Evolutionary conservation across 2,797 vertebrate species (phyloP).

Genomic region (Taenioides sp.): DNA sequence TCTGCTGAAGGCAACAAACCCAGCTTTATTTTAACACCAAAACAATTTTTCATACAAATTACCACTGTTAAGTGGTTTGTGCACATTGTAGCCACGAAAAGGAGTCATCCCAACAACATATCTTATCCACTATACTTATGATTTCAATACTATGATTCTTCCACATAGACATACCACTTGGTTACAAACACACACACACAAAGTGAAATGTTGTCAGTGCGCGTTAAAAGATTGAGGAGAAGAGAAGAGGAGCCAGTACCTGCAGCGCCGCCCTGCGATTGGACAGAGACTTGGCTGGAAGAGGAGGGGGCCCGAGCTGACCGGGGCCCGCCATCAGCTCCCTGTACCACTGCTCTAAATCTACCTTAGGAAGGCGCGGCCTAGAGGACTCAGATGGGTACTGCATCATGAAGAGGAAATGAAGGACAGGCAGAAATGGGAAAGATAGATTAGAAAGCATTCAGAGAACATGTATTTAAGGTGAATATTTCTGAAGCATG

Average conservation of each 20-base stretch:
- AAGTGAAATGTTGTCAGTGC: background rate
- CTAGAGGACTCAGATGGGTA: constrained; percentile 62
- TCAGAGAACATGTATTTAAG: constrained; percentile 24
- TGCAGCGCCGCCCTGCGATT: constrained; percentile 82
- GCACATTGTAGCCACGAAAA: background rate
- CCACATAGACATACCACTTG: background rate
- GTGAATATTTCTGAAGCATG: constrained; percentile 35
- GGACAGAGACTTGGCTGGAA: constrained; percentile 83
- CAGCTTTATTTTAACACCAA: constrained; percentile 13
- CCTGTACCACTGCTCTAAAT: constrained; percentile 93
- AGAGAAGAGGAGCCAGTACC: constrained; percentile 75
- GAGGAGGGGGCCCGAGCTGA: constrained; percentile 80
- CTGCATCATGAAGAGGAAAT: constrained; percentile 35
- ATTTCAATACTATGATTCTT: too few relatives aligned
- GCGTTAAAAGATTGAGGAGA: background rate
- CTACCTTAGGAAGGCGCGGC: constrained; percentile 75
- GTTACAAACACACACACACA: background rate
- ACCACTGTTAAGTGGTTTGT: background rate
- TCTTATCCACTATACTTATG: background rate
- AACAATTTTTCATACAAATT: background rate
- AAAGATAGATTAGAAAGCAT: constrained; percentile 57
- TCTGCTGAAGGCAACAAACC: constrained; percentile 7
- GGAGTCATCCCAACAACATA: too few relatives aligned
- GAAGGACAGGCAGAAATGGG: constrained; percentile 10
- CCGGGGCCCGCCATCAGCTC: constrained; percentile 83